Evolutionary conservation across 2,888 invertebrate species (phyloP), one percentile per base, ranked within the genome.

Genomic region (Perizoma affinitatum): DNA sequence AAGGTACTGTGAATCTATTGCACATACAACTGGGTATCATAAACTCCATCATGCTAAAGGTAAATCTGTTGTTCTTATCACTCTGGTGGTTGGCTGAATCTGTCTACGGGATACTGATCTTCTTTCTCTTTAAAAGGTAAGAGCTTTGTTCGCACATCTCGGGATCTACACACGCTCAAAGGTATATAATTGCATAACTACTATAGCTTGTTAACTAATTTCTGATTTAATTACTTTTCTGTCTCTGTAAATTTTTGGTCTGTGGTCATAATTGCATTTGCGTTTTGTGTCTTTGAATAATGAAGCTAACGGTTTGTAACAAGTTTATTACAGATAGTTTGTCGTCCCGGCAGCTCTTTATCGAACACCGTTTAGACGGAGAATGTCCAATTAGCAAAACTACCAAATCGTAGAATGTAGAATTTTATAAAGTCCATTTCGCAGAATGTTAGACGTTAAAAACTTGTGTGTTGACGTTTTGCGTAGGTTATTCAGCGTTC

Each of bases 301-400:
- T 35, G 2, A 58, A 53, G 42, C 33, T 43, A 52, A 58, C 36
- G 22, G 58, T 47, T 53, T n/a, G 52, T 47, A 58, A 58, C 44
- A 58, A 43, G 48, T 48, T 40, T 40, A 43, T 48, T 36, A 34
- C 91, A 95, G 95, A n/a, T n/a, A 95, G 88, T 93, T 94, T 73
- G 97, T 73, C 94, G 97, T 84, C 97, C 97, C 68, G 96, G 96
- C 86, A 97, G 97, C 92, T 96, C 97, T 74, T 94, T 97, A 93
- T 97, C 94, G 45, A 92, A 91, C 74, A 90, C 90, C 22, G 22
- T 22, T 22, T 22, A 22, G 22, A 22, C 22, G 22, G 1, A 22
- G 22, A 22, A 22, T 22, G 22, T 22, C 22, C 22, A 22, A 22
- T 22, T 22, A 1, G 22, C 22, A 22, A 22, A 22, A 22, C 22